A percentile compares a stretch with the other conserved stretches of the same genome.
These are phyloP conservation scores for Linepithema humile DNA, from an alignment of 1,140 invertebrate species.

Conservation along the genomic window DNA sequence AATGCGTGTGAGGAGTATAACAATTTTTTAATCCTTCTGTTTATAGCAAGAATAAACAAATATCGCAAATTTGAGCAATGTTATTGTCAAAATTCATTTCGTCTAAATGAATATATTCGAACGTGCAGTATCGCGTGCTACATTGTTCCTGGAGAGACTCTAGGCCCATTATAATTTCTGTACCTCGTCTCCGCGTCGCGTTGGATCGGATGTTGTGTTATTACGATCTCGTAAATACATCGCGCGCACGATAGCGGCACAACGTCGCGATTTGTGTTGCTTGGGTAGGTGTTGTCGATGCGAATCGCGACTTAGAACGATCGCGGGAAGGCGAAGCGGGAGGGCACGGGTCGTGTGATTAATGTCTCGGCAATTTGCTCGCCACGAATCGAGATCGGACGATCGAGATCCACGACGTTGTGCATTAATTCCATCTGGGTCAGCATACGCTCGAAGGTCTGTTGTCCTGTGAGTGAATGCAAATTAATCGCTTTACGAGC, in stretches of 20 bases:
- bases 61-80: background rate
- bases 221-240: constrained; percentile 70
- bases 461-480: constrained; percentile 34
- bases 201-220: constrained; percentile 54
- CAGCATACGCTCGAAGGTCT: constrained; percentile 50
- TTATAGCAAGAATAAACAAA: background rate
- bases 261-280: background rate
- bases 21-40: background rate
- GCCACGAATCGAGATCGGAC: constrained; percentile 63
- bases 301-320: constrained; percentile 55
- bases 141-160: constrained; percentile 62
- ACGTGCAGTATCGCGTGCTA: constrained; percentile 57
- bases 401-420: constrained; percentile 47
- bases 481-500: constrained; percentile 43
- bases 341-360: constrained; percentile 55
- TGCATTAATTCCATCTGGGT: constrained; percentile 51
- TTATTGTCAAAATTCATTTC: background rate
- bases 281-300: constrained; percentile 50
- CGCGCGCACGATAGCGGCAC: constrained; percentile 42
- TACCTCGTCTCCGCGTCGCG: constrained; percentile 33
- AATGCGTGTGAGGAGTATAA: background rate
- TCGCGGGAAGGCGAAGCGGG: constrained; percentile 32
- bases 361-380: constrained; percentile 66
- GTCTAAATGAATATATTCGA: constrained; percentile 41
- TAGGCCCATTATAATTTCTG: background rate